A percentile compares a stretch with the other conserved stretches of the same genome.
These are phyloP conservation scores for Branchinecta sandiegonensis DNA, from an alignment of 2,888 invertebrate genomes.

Conservation along the genomic window DNA sequence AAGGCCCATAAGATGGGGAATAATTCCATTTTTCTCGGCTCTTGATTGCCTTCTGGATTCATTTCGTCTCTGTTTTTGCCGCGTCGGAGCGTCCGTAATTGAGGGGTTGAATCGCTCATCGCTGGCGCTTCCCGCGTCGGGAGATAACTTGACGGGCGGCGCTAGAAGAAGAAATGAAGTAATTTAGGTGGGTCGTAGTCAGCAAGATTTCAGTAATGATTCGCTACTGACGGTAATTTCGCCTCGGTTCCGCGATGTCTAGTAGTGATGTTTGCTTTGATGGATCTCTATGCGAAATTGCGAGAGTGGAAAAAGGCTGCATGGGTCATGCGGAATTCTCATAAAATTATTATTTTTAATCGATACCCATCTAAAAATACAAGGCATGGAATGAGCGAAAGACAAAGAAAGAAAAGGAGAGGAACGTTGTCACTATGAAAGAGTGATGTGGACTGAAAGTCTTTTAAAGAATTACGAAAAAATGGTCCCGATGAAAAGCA, in stretches of 20 bases:
- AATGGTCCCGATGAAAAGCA: not conserved
- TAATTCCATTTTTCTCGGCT: constrained; percentile 13
- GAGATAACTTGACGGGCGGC: constrained; percentile 6
- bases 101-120: not conserved
- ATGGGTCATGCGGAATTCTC: too few relatives aligned
- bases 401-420: too few relatives aligned
- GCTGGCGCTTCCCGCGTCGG: not conserved
- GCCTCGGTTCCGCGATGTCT: too few relatives aligned
- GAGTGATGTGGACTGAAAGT: too few relatives aligned
- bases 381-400: too few relatives aligned
- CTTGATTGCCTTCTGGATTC: constrained; percentile 7
- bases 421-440: too few relatives aligned
- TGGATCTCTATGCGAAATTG: too few relatives aligned
- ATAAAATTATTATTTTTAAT: too few relatives aligned
- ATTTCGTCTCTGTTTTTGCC: constrained; percentile 11
- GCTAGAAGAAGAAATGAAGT: constrained; percentile 6
- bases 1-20: constrained; percentile 14
- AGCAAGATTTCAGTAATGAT: not conserved
- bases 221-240: too few relatives aligned
- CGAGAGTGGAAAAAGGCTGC: too few relatives aligned
- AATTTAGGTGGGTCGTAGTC: not conserved
- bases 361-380: too few relatives aligned
- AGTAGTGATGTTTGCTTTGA: too few relatives aligned
- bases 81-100: not conserved
- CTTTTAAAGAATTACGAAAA: not conserved